phyloP scores from a whole-genome alignment of 2,113 vertebrate genomes.

The Tylochromis polylepis region DNA sequence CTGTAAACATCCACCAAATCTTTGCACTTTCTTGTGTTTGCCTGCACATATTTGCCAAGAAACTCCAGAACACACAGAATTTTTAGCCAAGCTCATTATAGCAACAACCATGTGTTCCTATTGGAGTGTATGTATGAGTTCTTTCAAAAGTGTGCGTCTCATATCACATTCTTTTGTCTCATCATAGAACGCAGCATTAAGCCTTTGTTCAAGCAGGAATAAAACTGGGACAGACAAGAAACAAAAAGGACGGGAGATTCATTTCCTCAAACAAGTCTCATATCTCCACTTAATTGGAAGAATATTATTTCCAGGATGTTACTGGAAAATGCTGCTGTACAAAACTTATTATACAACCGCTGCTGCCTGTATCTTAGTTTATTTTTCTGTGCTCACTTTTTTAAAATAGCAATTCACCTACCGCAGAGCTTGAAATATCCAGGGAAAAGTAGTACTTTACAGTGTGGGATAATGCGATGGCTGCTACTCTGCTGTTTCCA shows the following conservation, averaged over 20 bases:
- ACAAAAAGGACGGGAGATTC: not conserved
- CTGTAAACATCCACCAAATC: slow-evolving; percentile 8
- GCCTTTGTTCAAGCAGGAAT: slow-evolving; percentile 2
- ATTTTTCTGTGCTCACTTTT: not conserved
- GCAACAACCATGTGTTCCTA: not conserved
- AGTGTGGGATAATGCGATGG: not conserved
- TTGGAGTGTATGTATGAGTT: not conserved
- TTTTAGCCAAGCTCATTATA: slow-evolving; percentile 6
- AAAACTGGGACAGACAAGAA: not conserved
- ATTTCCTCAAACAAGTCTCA: not conserved
- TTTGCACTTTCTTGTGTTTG: not conserved
- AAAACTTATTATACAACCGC: not conserved
- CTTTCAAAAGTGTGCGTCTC: not conserved
- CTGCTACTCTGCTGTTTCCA: not conserved
- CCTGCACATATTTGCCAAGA: not conserved
- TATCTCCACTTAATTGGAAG: not conserved
- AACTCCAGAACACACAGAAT: not conserved
- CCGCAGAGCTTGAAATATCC: not conserved
- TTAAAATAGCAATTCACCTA: not conserved
- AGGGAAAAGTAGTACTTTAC: not conserved
- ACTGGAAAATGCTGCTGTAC: not conserved
- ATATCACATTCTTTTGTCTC: not conserved
- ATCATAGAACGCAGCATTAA: not conserved
- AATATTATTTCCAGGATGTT: not conserved
- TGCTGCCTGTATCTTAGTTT: not conserved